Conservation (phyloP, 2,888 invertebrate species). For the Ptychoptera contaminata region DNA sequence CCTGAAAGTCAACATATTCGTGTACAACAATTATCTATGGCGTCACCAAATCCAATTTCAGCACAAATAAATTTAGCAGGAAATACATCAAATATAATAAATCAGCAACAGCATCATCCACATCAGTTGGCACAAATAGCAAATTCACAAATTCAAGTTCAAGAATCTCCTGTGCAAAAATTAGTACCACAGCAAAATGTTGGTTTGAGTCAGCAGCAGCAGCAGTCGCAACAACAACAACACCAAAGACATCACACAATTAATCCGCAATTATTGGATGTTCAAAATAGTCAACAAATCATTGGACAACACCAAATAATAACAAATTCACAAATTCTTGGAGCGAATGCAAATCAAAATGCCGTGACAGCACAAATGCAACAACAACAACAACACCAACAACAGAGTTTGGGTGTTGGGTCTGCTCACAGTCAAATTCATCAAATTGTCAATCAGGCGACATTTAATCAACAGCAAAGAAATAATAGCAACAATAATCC, state of each 20-base stretch:
- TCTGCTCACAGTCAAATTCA: not conserved
- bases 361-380: not conserved
- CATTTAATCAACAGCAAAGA: too few relatives aligned
- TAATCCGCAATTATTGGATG: not conserved
- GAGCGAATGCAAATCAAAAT: too few relatives aligned
- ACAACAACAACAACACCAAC: not conserved
- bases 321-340: too few relatives aligned
- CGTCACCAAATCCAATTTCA: not conserved
- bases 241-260: not conserved
- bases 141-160: not conserved
- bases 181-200: too few relatives aligned
- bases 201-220: too few relatives aligned
- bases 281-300: not conserved
- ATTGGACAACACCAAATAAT: not conserved
- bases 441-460: too few relatives aligned
- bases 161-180: too few relatives aligned
- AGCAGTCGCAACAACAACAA: too few relatives aligned
- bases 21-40: conserved; percentile 7
- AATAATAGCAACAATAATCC: too few relatives aligned
- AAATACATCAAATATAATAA: not conserved
- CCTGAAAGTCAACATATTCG: conserved; percentile 10
- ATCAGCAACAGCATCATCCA: not conserved
- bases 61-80: not conserved
- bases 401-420: not conserved
- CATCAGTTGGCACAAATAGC: conserved; percentile 4